Base-by-base conservation (phyloP, 2,113 vertebrate genomes). In the Theristicus caerulescens region DNA sequence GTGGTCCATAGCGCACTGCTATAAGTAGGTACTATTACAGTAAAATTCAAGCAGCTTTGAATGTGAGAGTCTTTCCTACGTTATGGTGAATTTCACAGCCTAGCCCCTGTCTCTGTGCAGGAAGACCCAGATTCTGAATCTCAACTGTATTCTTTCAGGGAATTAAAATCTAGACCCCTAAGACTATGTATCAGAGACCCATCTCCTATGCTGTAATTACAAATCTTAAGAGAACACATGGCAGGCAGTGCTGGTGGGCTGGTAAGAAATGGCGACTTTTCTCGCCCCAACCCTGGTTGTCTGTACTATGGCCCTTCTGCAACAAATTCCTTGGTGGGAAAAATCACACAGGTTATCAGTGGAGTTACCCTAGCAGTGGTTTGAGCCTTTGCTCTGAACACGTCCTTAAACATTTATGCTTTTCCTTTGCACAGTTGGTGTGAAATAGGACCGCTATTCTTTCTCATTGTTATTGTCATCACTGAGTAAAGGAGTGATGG, bases 381-480 rank as follows among this genome's bases (percentile, higher is more conserved):
- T 16, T 49, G 40, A 67, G 17, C n/a, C 20, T 71, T 25, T 65
- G 21, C 27, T 90, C 70, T 58, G 40, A 59, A 7, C 3, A 0
- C 4, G 16, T 18, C 29, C 31, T 40, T 16, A 7, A 66, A 82
- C 4, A 16, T 49, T 72, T 21, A 21, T n/a, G 40, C 11, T 27
- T 31, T 62, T 66, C 36, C 36, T 44, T 67, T 34, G 1, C 19
- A 6, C 27, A 38, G 58, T 4, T 36, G 83, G 24, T 25, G n/a
- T 2, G 3, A 80, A 55, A 40, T 26, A 49, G 49, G 62, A 42
- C 51, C 6, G 1, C 32, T 54, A 17, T 34, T 59, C 38, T 42
- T 46, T 12, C 11, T 67, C 44, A 0, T 40, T 38, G 0, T 40
- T 59, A 7, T 4, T 38, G 0, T 44, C 64, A 40, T 16, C 40